phyloP scores from a whole-genome alignment of 2,113 vertebrate species.

The Xiphophorus maculatus region DNA sequence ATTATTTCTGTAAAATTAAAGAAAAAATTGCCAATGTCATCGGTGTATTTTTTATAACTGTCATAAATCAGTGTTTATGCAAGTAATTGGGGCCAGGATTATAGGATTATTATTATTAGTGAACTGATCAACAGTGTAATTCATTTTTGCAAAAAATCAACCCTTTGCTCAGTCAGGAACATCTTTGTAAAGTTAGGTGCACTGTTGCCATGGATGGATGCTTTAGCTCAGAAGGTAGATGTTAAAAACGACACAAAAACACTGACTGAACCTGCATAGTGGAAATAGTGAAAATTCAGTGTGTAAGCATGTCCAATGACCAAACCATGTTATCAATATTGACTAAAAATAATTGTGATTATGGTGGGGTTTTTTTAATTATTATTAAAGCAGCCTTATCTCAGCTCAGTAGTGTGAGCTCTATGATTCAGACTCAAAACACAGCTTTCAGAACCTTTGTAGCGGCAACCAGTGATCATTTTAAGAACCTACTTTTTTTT shows the following conservation, averaged over 20 bases:
- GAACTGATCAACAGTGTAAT: background rate
- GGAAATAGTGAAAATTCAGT: background rate
- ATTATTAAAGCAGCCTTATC: background rate
- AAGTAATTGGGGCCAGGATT: background rate
- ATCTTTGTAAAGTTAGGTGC: background rate
- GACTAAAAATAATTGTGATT: background rate
- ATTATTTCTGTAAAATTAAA: too few species aligned
- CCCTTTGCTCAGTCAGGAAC: background rate
- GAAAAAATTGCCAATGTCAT: background rate
- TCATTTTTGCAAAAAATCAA: background rate
- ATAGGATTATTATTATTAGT: background rate
- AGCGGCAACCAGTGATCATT: too few species aligned
- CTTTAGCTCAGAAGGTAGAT: background rate
- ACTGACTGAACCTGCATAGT: background rate
- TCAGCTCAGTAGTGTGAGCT: background rate
- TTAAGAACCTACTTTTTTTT: too few species aligned
- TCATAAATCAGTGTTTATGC: background rate
- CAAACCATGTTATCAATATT: background rate
- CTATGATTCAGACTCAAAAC: background rate
- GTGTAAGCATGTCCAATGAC: background rate
- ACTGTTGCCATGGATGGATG: background rate
- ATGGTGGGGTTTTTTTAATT: background rate
- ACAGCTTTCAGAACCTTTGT: background rate
- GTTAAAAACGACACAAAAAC: background rate
- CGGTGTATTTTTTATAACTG: background rate